A percentile compares a stretch with the other conserved stretches of the same genome.
Evolutionary conservation across 2,888 invertebrate genomes (phyloP).

Genomic region (Scaptomyza reducta): DNA sequence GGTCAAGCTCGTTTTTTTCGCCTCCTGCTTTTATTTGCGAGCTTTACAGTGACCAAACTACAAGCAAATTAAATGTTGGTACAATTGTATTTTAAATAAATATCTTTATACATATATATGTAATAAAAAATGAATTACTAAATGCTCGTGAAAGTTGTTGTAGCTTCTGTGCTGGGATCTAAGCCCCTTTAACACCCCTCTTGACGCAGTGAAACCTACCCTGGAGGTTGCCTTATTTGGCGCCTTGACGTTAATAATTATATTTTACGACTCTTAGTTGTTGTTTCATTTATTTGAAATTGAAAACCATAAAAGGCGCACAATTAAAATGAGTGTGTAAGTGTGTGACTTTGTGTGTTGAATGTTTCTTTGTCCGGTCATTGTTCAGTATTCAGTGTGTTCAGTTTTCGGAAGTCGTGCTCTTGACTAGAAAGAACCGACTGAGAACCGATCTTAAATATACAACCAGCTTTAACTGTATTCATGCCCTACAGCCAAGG

Average conservation of each 20-base stretch:
- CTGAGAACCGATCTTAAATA: conserved; percentile 33
- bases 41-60: conserved; percentile 29
- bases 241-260: conserved; percentile 78
- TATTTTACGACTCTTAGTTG: conserved; percentile 74
- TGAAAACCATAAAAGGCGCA: conserved; percentile 76
- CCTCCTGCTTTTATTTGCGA: conserved; percentile 71
- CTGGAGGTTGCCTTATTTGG: conserved; percentile 65
- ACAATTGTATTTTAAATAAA: conserved; percentile 52
- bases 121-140: conserved; percentile 69
- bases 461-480: conserved; percentile 26
- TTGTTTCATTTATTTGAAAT: conserved; percentile 77
- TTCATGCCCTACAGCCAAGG: conserved; percentile 51
- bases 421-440: conserved; percentile 36
- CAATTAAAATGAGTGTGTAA: conserved; percentile 63
- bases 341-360: conserved; percentile 34
- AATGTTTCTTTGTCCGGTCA: conserved; percentile 58
- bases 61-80: conserved; percentile 22
- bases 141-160: conserved; percentile 71
- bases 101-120: conserved; percentile 7
- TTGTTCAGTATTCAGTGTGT: conserved; percentile 35
- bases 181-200: not conserved
- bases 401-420: conserved; percentile 65
- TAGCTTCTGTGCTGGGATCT: conserved; percentile 57
- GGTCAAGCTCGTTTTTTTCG: conserved; percentile 73
- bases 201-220: conserved; percentile 2